Conservation (phyloP, 2,888 invertebrate genomes). For the Thymelicus sylvestris region DNA sequence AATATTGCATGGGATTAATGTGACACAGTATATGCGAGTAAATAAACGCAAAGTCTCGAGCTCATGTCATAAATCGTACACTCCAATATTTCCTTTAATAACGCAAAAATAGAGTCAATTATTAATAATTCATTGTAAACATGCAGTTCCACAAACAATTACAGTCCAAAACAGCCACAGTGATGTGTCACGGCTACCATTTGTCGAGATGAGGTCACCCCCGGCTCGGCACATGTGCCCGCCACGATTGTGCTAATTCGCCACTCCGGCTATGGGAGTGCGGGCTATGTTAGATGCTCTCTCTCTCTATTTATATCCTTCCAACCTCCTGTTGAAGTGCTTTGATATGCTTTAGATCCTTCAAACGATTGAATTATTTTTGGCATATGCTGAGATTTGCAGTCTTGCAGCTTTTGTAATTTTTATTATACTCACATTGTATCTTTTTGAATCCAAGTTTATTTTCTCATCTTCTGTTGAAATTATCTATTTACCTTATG, state of each 20-base stretch:
- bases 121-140: slow-evolving; percentile 16
- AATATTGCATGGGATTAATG: too few relatives aligned
- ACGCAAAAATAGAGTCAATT: slow-evolving; percentile 2
- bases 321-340: slow-evolving; percentile 24
- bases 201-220: slow-evolving; percentile 54
- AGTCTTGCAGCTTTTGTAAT: not conserved
- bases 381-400: not conserved
- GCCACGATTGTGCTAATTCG: slow-evolving; percentile 38
- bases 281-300: slow-evolving; percentile 27
- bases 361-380: slow-evolving; percentile 7
- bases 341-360: slow-evolving; percentile 28
- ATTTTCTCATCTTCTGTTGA: too few relatives aligned
- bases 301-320: slow-evolving; percentile 22
- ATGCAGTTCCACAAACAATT: slow-evolving; percentile 35
- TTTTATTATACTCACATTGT: not conserved
- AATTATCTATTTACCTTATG: too few relatives aligned
- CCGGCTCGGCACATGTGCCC: slow-evolving; percentile 46
- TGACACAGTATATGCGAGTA: too few relatives aligned
- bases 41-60: too few relatives aligned
- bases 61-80: too few relatives aligned
- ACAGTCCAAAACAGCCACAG: slow-evolving; percentile 28
- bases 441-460: too few relatives aligned
- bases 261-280: slow-evolving; percentile 39
- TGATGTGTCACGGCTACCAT: slow-evolving; percentile 48
- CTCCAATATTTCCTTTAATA: not conserved